Conservation (phyloP, 2,888 invertebrate genomes). For the Myopa testacea region DNA sequence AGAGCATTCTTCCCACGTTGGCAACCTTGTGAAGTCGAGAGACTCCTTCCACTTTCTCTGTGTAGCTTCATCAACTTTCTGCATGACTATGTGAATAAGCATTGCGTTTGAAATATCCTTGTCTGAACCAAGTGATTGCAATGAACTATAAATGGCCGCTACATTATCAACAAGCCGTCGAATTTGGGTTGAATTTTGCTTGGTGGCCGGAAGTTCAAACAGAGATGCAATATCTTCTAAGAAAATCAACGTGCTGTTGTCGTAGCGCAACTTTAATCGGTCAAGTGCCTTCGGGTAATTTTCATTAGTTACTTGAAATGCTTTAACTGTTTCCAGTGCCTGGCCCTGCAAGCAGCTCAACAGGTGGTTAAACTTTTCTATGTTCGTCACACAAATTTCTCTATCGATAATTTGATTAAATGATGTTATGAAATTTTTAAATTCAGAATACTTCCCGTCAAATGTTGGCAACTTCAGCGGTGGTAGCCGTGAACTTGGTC, state of each 20-base stretch:
- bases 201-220: constrained; percentile 24
- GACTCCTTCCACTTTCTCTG: constrained; percentile 42
- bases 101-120: constrained; percentile 32
- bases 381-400: constrained; percentile 23
- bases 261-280: constrained; percentile 13
- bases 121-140: constrained; percentile 35
- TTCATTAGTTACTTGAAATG: constrained; percentile 33
- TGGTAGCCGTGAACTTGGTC: constrained; percentile 21
- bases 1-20: constrained; percentile 38
- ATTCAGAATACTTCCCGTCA: constrained; percentile 33
- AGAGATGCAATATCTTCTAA: constrained; percentile 1
- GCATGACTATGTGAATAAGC: constrained; percentile 18
- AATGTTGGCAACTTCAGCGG: constrained; percentile 27
- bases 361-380: constrained; percentile 29
- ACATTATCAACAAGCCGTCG: constrained; percentile 33
- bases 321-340: constrained; percentile 14
- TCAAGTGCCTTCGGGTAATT: constrained; percentile 38
- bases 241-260: constrained; percentile 12
- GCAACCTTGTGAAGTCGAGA: constrained; percentile 38
- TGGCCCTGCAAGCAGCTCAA: constrained; percentile 19
- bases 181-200: constrained; percentile 26
- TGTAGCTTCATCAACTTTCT: constrained; percentile 41
- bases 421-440: constrained; percentile 30
- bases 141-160: constrained; percentile 34
- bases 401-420: constrained; percentile 34